Evolutionary conservation across 1,140 invertebrate species (phyloP), one percentile per base, ranked within the genome.

Genomic region (Drosophila malerkotliana): DNA sequence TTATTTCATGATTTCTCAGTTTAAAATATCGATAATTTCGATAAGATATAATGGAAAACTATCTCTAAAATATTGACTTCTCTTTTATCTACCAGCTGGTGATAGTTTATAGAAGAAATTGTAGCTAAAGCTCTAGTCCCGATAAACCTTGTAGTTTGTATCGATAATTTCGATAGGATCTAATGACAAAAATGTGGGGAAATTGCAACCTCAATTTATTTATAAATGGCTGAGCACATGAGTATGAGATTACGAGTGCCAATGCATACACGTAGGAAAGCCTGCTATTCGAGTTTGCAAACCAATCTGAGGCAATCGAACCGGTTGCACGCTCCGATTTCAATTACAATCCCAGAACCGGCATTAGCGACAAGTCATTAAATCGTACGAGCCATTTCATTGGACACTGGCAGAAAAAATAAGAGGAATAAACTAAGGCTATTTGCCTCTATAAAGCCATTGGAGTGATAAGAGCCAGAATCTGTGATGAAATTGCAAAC

Each of bases 321-420:
- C 56, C 63, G 63, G 63, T 67, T 67, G 48, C n/a, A 32, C 8
- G 74, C 79, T 82, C 69, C 39, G 82, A 74, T 69, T 76, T 61
- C 41, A 54, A 48, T 69, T 76, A 47, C 26, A 49, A 53, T 69
- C 49, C 26, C 47, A 67, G 47, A 66, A 63, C n/a, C 59, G 63
- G 34, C 59, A 52, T 52, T 52, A 18, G 18, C 37, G 59, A 10
- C 32, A 32, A 41, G 24, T 52, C 32, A 34, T 58, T 48, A 34
- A 60, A 30, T 6, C 5, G 8, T 15, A 26, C 44, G 14, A 58
- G 8, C 30, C 37, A 18, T 14, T 41, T 28, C 30, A 60, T 18
- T 51, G 12, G 32, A 39, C 9, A 21, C 45, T 26, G 28, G n/a
- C 28, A 15, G 45, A 60, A 37, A 37, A 18, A 37, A 18, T 47